These are phyloP conservation scores for Venustaconcha ellipsiformis DNA, from an alignment of 1,140 invertebrate genomes.

Conservation along the genomic window DNA sequence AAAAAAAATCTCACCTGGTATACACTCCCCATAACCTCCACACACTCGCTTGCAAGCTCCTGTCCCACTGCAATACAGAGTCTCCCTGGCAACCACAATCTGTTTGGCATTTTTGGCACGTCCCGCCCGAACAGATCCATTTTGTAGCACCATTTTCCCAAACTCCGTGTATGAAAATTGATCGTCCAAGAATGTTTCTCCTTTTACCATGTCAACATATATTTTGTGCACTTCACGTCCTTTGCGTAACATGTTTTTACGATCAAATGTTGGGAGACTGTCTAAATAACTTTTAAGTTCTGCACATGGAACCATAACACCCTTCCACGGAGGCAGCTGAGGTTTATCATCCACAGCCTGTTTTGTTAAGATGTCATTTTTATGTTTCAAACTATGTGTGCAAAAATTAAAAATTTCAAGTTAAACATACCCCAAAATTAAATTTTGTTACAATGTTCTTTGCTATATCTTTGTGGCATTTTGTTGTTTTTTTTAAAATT, in stretches of 20 bases:
- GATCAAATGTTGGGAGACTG: slow-evolving; percentile 52
- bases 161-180: slow-evolving; percentile 62
- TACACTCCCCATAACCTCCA: slow-evolving; percentile 59
- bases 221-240: slow-evolving; percentile 63
- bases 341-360: too few species aligned
- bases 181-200: slow-evolving; percentile 60
- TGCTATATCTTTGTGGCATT: too few species aligned
- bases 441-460: too few species aligned
- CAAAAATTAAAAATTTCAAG: too few species aligned
- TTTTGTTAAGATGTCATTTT: too few species aligned
- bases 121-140: slow-evolving; percentile 58
- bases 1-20: slow-evolving; percentile 47
- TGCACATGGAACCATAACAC: slow-evolving; percentile 54
- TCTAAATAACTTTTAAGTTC: slow-evolving; percentile 57
- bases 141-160: slow-evolving; percentile 58
- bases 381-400: too few species aligned
- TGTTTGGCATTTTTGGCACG: slow-evolving; percentile 61
- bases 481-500: too few species aligned
- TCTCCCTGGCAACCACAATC: slow-evolving; percentile 62
- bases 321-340: slow-evolving; percentile 44
- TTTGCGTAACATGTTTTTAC: slow-evolving; percentile 62
- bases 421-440: too few species aligned
- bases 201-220: slow-evolving; percentile 61
- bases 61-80: slow-evolving; percentile 60
- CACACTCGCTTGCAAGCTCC: slow-evolving; percentile 58